Evolutionary conservation across 2,888 invertebrate genomes (phyloP), one percentile per base, ranked within the genome.

Genomic region (Corbicula japonica): DNA sequence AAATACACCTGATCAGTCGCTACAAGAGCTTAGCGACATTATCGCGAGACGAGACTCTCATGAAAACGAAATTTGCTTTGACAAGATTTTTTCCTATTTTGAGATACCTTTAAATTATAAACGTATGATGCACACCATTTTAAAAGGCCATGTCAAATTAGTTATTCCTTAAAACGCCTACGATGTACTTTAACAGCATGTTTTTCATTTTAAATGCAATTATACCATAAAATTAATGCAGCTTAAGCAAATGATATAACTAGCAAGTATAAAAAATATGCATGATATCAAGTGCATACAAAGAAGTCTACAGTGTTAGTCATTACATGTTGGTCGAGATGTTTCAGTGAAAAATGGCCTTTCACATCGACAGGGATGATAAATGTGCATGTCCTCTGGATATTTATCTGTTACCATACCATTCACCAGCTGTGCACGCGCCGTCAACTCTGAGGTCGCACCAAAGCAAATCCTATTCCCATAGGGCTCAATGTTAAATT

Each of bases 271-370:
- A 18, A 41, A 41, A 18, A 10, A 12, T 41, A 41, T 41, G 10
- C 41, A 41, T 41, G 18, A 10, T 12, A 18, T 12, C 15, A 41
- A 12, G 41, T 41, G 10, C 41, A 41, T 41, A 12, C 10, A 32
- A 3, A 35, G 15, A 23, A 58, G 34, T 34, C 58, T 35, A 35
- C 35, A n/a, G 35, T 34, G 54, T 50, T 12, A 26, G 10, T 2
- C 23, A 34, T 32, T 5, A 21, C 52, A 52, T 28, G 58, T 18
- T 58, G 58, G 18, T 23, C 58, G 35, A 58, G 35, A 58, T 41
- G 54, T 52, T 54, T 4, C 26, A 18, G n/a, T 66, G 66, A 66
- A 66, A 66, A 54, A 66, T 66, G 12, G 41, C n/a, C 54, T 23
- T 23, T 66, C 66, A 38, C 38, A 66, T n/a, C 38, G 41, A 52